These are phyloP conservation scores for Actinopyga echinites DNA, from an alignment of 53 echinoderm and acorn worm species.

Conservation along the genomic window DNA sequence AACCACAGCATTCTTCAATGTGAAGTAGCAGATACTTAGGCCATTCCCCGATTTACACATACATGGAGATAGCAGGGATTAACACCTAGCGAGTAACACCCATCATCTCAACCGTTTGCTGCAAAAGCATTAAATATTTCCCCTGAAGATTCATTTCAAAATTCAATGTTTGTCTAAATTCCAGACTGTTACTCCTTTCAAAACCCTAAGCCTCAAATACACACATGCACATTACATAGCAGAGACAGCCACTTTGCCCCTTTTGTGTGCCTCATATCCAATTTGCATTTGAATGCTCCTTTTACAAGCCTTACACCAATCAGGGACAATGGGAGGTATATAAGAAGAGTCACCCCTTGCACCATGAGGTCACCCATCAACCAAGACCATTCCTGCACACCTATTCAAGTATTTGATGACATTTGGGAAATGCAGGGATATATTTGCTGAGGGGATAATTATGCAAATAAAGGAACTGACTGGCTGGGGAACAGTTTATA, in stretches of 20 bases:
- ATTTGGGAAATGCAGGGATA: conserved; percentile 28
- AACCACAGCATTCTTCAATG: neutral
- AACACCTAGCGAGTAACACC: conserved; percentile 6
- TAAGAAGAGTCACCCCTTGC: conserved; percentile 24
- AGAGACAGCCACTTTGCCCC: conserved; percentile 19
- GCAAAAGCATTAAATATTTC: conserved; percentile 9
- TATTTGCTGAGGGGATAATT: conserved; percentile 50
- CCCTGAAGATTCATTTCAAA: conserved; percentile 29
- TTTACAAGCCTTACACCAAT: conserved; percentile 22
- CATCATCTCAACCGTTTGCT: neutral
- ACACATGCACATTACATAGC: neutral
- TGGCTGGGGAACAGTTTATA: conserved; percentile 41
- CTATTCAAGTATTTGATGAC: conserved; percentile 29
- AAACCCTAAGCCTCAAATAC: conserved; percentile 14
- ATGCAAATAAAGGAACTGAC: conserved; percentile 38
- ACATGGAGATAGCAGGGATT: neutral
- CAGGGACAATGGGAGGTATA: conserved; percentile 35
- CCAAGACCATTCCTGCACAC: conserved; percentile 36
- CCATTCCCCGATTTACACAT: neutral
- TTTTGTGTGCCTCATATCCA: conserved; percentile 35
- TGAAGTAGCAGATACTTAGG: neutral
- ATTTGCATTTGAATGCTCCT: conserved; percentile 36
- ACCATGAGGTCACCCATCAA: conserved; percentile 35
- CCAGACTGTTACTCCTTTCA: conserved; percentile 7
- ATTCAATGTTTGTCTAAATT: conserved; percentile 36